phyloP scores from a whole-genome alignment of 2,113 vertebrate genomes.

The Taurulus bubalis region DNA sequence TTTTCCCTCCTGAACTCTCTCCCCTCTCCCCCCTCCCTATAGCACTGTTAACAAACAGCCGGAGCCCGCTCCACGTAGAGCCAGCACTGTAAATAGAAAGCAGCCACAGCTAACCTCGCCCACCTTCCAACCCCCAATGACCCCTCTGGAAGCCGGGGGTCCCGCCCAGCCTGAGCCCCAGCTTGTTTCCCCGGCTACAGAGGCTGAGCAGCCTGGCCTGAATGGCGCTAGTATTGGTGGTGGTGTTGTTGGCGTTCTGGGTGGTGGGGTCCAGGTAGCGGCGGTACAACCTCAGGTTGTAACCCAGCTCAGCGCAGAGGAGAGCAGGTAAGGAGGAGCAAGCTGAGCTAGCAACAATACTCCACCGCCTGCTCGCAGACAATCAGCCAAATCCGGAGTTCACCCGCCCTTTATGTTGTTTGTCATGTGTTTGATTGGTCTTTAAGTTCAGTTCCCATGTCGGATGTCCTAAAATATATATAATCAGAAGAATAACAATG shows the following conservation, averaged over 20 bases:
- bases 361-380: constrained; percentile 79
- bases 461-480: constrained; percentile 6
- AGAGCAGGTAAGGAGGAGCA: constrained; percentile 92
- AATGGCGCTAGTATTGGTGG: constrained; percentile 63
- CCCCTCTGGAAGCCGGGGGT: constrained; percentile 85
- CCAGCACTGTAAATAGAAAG: constrained; percentile 92
- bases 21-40: constrained; percentile 80
- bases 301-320: constrained; percentile 83
- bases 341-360: constrained; percentile 62
- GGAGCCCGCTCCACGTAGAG: constrained; percentile 89
- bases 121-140: constrained; percentile 91
- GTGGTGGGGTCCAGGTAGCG: constrained; percentile 76
- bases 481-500: constrained; percentile 23
- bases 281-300: constrained; percentile 82
- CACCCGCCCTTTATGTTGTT: constrained; percentile 32
- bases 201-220: constrained; percentile 81
- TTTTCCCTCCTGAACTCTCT: constrained; percentile 78
- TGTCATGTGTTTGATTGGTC: constrained; percentile 57
- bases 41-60: constrained; percentile 94
- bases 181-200: constrained; percentile 76
- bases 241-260: constrained; percentile 69
- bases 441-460: constrained; percentile 30
- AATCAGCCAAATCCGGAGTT: constrained; percentile 73
- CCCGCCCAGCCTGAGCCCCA: constrained; percentile 70
- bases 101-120: constrained; percentile 89